phyloP scores from a whole-genome alignment of 2,797 vertebrate species.

The Crypturellus tataupa region DNA sequence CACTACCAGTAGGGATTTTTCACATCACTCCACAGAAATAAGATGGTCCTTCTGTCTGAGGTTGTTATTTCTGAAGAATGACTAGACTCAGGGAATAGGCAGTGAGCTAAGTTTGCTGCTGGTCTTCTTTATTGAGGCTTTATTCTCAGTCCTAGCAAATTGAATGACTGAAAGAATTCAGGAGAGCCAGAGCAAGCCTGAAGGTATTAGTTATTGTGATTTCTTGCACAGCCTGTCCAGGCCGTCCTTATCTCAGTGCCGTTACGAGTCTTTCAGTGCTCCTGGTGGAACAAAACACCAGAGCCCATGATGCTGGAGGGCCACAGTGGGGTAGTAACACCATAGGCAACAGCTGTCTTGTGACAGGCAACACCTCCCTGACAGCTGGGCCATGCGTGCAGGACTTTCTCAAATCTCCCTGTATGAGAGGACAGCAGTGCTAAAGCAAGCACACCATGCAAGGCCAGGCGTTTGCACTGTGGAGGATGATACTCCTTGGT shows the following conservation, averaged over 20 bases:
- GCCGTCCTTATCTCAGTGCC: neutral
- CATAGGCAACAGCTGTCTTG: neutral
- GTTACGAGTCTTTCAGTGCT: neutral
- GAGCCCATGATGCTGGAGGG: neutral
- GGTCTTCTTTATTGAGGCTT: neutral
- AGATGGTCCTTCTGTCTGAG: neutral
- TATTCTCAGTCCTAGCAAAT: neutral
- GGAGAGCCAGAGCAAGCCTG: neutral
- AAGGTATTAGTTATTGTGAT: neutral
- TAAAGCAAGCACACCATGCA: neutral
- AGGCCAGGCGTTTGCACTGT: fast-evolving
- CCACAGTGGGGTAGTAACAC: neutral
- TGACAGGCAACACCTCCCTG: neutral
- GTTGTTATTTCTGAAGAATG: neutral
- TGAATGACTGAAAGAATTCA: neutral
- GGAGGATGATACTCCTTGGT: fast-evolving
- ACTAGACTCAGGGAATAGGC: neutral
- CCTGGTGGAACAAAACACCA: neutral
- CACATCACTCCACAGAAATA: neutral
- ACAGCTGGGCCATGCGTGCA: neutral
- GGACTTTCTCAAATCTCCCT: neutral
- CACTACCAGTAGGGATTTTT: neutral
- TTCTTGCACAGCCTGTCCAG: neutral
- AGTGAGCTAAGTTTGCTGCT: neutral
- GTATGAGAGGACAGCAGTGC: neutral